A percentile compares a stretch with the other conserved stretches of the same genome.
phyloP scores from a whole-genome alignment of 2,113 vertebrate species.

The Leptodactylus fuscus region DNA sequence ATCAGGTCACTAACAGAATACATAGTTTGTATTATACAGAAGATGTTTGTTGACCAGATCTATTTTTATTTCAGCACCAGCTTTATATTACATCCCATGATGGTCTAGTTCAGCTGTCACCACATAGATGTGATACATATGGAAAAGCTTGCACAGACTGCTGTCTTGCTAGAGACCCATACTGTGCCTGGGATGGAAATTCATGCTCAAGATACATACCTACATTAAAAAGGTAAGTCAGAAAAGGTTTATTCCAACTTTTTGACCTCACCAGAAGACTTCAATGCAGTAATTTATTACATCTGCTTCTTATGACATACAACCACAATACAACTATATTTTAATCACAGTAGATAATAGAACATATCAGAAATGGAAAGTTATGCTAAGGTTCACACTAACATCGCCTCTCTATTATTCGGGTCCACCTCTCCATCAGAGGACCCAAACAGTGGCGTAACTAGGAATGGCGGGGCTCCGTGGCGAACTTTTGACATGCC shows the following conservation, averaged over 20 bases:
- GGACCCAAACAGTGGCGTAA: no score
- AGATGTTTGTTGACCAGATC: no score
- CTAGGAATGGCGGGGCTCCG: no score
- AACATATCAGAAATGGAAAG: no score
- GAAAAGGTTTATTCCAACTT: background rate
- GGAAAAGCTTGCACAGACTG: conserved; percentile 96
- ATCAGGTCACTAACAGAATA: no score
- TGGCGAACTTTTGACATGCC: no score
- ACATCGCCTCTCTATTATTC: no score
- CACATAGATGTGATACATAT: conserved; percentile 93
- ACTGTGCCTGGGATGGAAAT: conserved; percentile 97
- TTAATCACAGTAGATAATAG: no score
- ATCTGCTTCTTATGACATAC: background rate
- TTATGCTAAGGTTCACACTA: no score
- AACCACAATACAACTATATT: no score
- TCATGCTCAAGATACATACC: conserved; percentile 91
- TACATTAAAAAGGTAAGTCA: conserved; percentile 88
- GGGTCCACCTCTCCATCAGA: no score
- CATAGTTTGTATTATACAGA: no score
- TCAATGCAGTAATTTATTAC: background rate
- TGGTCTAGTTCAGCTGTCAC: conserved; percentile 89
- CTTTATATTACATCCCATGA: conserved; percentile 91
- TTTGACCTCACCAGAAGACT: background rate
- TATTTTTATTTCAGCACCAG: conserved; percentile 85
- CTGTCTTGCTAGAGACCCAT: conserved; percentile 95